A percentile compares a stretch with the other conserved stretches of the same genome.
phyloP scores from a whole-genome alignment of 2,888 invertebrate genomes.

The Magallana nippona region DNA sequence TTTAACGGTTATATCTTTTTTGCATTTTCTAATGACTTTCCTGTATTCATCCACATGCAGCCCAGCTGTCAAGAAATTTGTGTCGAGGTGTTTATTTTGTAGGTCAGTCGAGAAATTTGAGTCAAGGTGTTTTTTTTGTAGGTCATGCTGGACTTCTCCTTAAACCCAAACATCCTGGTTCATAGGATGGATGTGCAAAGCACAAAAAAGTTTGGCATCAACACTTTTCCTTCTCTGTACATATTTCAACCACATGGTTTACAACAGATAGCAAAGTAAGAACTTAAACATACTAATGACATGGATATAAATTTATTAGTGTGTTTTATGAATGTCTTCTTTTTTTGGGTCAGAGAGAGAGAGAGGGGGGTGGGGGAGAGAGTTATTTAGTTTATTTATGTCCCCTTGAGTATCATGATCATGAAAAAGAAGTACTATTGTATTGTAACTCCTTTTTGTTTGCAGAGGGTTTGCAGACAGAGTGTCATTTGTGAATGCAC shows the following conservation, averaged over 20 bases:
- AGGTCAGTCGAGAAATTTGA: constrained; percentile 51
- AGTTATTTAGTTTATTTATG: too few relatives aligned
- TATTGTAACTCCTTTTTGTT: not conserved
- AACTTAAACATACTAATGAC: not conserved
- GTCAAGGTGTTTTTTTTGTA: constrained; percentile 51
- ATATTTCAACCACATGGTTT: constrained; percentile 71
- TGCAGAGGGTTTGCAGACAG: constrained; percentile 21
- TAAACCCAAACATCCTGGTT: constrained; percentile 62
- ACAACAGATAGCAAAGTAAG: constrained; percentile 69
- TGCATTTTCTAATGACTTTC: too few relatives aligned
- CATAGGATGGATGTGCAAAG: constrained; percentile 66
- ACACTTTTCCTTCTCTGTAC: constrained; percentile 71
- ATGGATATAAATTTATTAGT: not conserved
- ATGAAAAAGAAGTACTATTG: not conserved
- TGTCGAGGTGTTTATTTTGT: constrained; percentile 43
- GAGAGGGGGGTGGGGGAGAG: too few relatives aligned
- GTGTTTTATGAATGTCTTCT: not conserved
- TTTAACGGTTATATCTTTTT: too few relatives aligned
- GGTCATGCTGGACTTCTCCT: constrained; percentile 73
- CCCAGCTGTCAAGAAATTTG: not conserved
- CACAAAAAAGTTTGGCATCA: constrained; percentile 70
- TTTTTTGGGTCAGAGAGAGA: too few relatives aligned
- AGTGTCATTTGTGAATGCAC: constrained; percentile 1
- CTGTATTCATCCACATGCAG: too few relatives aligned
- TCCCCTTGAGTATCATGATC: too few relatives aligned